Conservation (phyloP, 2,797 vertebrate species). For the Melopsittacus undulatus region DNA sequence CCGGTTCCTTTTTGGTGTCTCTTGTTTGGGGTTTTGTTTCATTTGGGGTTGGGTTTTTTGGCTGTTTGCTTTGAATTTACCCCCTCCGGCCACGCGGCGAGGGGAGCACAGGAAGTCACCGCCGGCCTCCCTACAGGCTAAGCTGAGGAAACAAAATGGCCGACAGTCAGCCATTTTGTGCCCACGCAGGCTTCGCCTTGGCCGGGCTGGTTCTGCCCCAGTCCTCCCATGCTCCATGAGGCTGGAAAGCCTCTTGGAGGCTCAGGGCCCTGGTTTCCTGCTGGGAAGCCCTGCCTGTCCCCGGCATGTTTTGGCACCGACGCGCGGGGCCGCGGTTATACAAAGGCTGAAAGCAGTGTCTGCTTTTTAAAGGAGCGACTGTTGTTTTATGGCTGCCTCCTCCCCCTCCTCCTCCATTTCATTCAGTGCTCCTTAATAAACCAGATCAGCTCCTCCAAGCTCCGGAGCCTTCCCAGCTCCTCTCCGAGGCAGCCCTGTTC, state of each 20-base stretch:
- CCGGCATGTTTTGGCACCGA: neutral
- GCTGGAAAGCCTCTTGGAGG: constrained; percentile 2
- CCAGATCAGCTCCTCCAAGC: constrained; percentile 55
- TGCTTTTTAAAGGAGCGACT: constrained; percentile 46
- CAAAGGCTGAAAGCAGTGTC: constrained; percentile 61
- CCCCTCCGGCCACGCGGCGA: neutral
- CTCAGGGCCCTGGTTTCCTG: neutral
- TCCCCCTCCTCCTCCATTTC: constrained; percentile 17
- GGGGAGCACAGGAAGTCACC: neutral
- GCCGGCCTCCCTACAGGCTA: neutral
- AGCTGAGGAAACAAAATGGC: constrained; percentile 66
- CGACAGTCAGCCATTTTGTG: constrained; percentile 68
- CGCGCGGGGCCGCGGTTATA: neutral
- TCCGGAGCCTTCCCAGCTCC: neutral
- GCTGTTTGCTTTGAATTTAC: neutral
- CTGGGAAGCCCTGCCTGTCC: neutral
- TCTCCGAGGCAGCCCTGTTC: neutral
- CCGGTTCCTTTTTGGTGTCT: accelerated
- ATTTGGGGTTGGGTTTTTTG: neutral
- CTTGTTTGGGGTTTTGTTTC: neutral
- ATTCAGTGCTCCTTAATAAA: constrained; percentile 59
- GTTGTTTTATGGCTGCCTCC: constrained; percentile 54
- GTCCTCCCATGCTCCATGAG: neutral
- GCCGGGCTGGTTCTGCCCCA: neutral
- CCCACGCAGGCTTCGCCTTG: neutral